Evolutionary conservation across 2,113 vertebrate species (phyloP), one percentile per base, ranked within the genome.

Genomic region (Raja brachyura): DNA sequence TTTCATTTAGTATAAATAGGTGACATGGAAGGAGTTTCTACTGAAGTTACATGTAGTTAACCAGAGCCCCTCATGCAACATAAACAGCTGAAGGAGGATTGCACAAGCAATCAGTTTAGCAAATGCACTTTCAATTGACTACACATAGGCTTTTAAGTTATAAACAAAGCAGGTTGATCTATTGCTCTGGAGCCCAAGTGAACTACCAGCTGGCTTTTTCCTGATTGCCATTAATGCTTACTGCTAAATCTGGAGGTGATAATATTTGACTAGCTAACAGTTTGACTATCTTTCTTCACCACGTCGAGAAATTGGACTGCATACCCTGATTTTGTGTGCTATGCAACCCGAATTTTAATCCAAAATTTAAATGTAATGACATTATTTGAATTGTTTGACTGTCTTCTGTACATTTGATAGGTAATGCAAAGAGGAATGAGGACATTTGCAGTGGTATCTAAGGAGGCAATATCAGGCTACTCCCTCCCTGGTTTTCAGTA

Each of bases 141-240:
- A 66, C 31, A 20, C 22, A 31, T 73, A 39, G 88, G 20, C 31
- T 90, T 90, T 90, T 70, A 39, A 11, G n/a, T 22, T 11, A 70
- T 73, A 90, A 70, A 73, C 66, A 90, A 73, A 90, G 31, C 63
- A 90, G 66, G n/a, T 70, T 90, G 88, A 90, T 90, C 88, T 90
- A 90, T 73, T 73, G 68, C 88, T 25, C 33, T 70, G 22, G 31
- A 90, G 88, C 20, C 25, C 33, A 48, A 90, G 88, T 90, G n/a
- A 33, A 68, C 4, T 22, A 56, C 54, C 81, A 85, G 81, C 48
- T 59, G 81, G 22, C 54, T 59, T 59, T 56, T 22, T 59, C 81
- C 81, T 85, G 54, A 59, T 85, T 85, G 81, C 81, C 18, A 59
- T 59, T 85, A 85, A 85, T 25, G 11, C 81, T 54, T 59, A 85